Evolutionary conservation across 2,797 vertebrate species (phyloP).

Genomic region (Cossypha caffra): DNA sequence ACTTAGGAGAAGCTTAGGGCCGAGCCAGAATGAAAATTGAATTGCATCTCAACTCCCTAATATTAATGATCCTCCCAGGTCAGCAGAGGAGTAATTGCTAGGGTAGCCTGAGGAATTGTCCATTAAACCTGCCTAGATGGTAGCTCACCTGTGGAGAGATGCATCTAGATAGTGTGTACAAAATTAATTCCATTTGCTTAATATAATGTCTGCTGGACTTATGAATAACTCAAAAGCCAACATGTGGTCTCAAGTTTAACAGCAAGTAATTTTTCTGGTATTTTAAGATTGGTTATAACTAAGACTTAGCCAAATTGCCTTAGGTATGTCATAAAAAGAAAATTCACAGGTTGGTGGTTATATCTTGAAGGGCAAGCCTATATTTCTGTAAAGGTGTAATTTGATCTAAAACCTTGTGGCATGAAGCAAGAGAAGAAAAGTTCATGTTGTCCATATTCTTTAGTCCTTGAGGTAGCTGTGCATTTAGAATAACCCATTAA

Average conservation of each 20-base stretch:
- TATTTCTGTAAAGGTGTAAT: background rate
- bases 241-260: background rate
- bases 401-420: conserved; percentile 5
- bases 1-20: conserved; percentile 3
- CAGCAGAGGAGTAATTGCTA: conserved; percentile 48
- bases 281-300: background rate
- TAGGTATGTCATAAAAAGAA: background rate
- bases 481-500: conserved; percentile 3
- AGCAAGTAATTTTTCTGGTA: background rate
- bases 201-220: background rate
- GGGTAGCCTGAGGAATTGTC: conserved; percentile 34
- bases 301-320: background rate
- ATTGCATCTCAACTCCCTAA: conserved; percentile 36
- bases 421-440: background rate
- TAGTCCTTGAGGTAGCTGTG: background rate
- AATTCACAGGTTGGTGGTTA: background rate
- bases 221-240: background rate
- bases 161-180: background rate
- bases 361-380: background rate
- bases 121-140: conserved; percentile 45
- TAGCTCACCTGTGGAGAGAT: conserved; percentile 27
- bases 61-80: conserved; percentile 64
- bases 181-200: conserved; percentile 31
- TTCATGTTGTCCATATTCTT: background rate
- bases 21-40: conserved; percentile 37